phyloP scores from a whole-genome alignment of 2,113 vertebrate genomes.

The Canis aureus region DNA sequence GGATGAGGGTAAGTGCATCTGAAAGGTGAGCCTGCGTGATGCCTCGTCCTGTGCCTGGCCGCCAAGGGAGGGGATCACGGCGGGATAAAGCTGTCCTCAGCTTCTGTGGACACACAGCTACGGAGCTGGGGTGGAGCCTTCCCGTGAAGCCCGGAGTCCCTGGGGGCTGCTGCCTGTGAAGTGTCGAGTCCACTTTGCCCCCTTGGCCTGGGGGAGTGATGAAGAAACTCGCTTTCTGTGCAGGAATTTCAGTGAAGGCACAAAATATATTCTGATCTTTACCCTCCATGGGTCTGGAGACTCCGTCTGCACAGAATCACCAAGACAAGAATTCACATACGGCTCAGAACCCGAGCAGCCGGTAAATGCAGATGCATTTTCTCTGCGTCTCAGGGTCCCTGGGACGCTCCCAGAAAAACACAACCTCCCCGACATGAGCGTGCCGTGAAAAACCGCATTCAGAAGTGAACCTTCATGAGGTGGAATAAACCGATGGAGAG shows the following conservation, averaged over 20 bases:
- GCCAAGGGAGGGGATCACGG: accelerated
- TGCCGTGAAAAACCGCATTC: accelerated
- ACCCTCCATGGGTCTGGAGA: accelerated
- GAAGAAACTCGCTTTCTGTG: background rate
- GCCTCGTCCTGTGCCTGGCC: background rate
- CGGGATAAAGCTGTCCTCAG: background rate
- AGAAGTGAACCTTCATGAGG: background rate
- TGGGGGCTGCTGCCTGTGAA: accelerated
- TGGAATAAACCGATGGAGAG: background rate
- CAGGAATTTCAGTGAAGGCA: background rate
- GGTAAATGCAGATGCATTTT: background rate
- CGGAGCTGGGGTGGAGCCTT: background rate
- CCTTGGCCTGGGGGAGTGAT: background rate
- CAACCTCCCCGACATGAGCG: background rate
- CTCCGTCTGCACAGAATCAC: background rate
- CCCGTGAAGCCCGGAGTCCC: accelerated
- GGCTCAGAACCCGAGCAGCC: background rate
- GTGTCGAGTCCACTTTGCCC: background rate
- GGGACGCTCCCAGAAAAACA: background rate
- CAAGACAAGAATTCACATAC: background rate
- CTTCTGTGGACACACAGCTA: background rate
- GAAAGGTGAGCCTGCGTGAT: accelerated
- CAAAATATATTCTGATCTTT: background rate
- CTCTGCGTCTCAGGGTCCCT: background rate
- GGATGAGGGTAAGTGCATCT: background rate